A percentile compares a stretch with the other conserved stretches of the same genome.
phyloP scores from a whole-genome alignment of 2,888 invertebrate species.

The Lycia hirtaria region DNA sequence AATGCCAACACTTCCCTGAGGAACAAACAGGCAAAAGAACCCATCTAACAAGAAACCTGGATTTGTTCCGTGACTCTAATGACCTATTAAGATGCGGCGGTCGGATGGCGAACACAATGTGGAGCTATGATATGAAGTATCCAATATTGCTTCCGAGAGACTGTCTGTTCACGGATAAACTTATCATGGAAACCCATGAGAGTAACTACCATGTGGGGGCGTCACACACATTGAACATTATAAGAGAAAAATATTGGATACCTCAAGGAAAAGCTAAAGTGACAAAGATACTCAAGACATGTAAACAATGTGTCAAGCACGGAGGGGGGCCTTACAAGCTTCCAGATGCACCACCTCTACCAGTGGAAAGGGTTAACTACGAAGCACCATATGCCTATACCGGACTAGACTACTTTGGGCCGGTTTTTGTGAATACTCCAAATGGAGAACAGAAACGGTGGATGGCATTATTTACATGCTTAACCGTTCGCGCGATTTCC shows the following conservation, averaged over 20 bases:
- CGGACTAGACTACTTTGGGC: neutral
- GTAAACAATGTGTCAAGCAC: neutral
- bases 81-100: slow-evolving; percentile 2
- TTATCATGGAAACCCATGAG: neutral
- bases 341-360: neutral
- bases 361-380: neutral
- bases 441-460: slow-evolving; percentile 23
- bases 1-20: neutral
- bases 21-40: neutral
- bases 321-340: neutral
- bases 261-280: slow-evolving; percentile 4
- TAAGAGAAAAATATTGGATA: slow-evolving; percentile 10
- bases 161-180: slow-evolving; percentile 2
- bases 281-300: neutral
- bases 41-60: slow-evolving; percentile 1
- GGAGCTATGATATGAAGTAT: slow-evolving; percentile 7
- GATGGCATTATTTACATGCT: slow-evolving; percentile 35
- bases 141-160: slow-evolving; percentile 6
- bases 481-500: slow-evolving; percentile 32
- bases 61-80: neutral
- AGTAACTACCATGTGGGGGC: slow-evolving; percentile 8
- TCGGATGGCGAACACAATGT: slow-evolving; percentile 1
- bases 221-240: neutral
- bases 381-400: neutral
- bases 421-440: neutral